Evolutionary conservation across 2,888 invertebrate genomes (phyloP), one percentile per base, ranked within the genome.

Genomic region (Busseola fusca): DNA sequence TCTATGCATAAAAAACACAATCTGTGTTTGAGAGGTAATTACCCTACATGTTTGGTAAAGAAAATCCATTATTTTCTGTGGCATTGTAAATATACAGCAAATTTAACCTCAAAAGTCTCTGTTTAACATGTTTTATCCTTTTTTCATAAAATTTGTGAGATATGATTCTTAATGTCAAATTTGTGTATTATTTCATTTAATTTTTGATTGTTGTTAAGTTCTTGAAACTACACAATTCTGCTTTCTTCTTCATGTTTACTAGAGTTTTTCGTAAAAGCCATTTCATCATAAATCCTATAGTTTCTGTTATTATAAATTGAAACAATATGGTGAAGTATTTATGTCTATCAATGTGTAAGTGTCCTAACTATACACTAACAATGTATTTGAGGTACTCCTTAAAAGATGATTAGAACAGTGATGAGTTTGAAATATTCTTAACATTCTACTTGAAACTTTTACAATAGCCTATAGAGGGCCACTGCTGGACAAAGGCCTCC

Each of bases 21-120:
- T 67, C 69, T 75, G 71, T 7, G 48, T 60, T 64, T 62, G 48
- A 63, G 59, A 74, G 81, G 76, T 76, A 78, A 48, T 60, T 56
- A 66, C 68, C 62, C 0, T 71, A 25, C 0, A 75, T 21, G 57
- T 78, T 79, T 71, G 59, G 58, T 67, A 67, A 67, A 56, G 42
- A 60, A 37, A 60, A 60, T 60, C n/a, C 64, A 73, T 63, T 66
- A 57, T 56, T 37, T 16, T 52, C 9, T 40, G 18, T 69, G 54
- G 21, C 57, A 59, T 73, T 62, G 68, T 70, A 74, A 76, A 73
- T 74, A 73, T 66, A 68, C 42, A 59, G 12, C 52, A 54, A 59
- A 63, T 68, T 64, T 84, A 83, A 84, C 80, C 80, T 80, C 62
- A 72, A 78, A 73, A 72, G n/a, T 59, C 16, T 40, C 9, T 18